phyloP scores from a whole-genome alignment of 2,797 vertebrate species.

The Labroides dimidiatus region DNA sequence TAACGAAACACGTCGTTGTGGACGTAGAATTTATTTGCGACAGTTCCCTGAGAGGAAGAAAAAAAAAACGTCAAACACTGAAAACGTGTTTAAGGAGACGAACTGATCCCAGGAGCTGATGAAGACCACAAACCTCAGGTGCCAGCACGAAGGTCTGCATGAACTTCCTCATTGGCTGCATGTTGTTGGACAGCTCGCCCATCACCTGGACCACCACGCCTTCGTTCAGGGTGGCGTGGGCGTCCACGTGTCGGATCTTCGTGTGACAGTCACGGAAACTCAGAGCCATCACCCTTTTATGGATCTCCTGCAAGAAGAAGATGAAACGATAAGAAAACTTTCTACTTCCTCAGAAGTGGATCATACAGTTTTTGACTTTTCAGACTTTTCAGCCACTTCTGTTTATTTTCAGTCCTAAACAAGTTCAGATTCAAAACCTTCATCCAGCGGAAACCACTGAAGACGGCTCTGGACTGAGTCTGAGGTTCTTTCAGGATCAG shows the following conservation, averaged over 20 bases:
- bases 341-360: no score
- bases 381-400: no score
- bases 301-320: slow-evolving; percentile 89
- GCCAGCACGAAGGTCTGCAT: slow-evolving; percentile 98
- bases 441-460: no score
- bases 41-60: slow-evolving; percentile 87
- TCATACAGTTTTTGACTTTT: no score
- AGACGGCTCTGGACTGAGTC: no score
- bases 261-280: slow-evolving; percentile 98
- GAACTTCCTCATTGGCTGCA: slow-evolving; percentile 97
- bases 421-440: no score
- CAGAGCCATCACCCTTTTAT: slow-evolving; percentile 96
- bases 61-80: no score
- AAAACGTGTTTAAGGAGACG: rapidly evolving
- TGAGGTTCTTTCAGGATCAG: background rate
- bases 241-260: slow-evolving; percentile 96
- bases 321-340: no score
- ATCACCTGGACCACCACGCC: slow-evolving; percentile 98
- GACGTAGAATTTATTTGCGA: slow-evolving; percentile 98
- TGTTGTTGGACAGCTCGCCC: slow-evolving; percentile 98
- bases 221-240: slow-evolving; percentile 95
- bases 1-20: slow-evolving; percentile 99
- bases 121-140: slow-evolving; percentile 85
- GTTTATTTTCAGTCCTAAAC: no score
- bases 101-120: rapidly evolving